These are phyloP conservation scores for Euphydryas editha DNA, from an alignment of 2,888 invertebrate species.

Conservation along the genomic window DNA sequence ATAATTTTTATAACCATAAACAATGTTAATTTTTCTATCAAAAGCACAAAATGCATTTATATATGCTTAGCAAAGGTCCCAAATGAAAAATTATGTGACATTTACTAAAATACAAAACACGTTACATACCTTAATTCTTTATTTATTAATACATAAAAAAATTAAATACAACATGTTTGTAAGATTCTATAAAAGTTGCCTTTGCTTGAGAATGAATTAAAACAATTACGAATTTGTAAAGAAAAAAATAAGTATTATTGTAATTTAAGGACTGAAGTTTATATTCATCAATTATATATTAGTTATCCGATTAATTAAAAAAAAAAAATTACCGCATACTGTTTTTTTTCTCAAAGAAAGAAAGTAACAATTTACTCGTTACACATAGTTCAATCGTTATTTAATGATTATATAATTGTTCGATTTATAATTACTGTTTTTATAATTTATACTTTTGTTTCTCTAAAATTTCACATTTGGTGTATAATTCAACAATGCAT, in stretches of 20 bases:
- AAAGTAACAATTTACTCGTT: too few relatives aligned
- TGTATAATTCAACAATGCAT: too few relatives aligned
- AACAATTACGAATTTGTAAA: constrained; percentile 3
- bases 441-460: too few relatives aligned
- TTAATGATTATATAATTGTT: too few relatives aligned
- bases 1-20: constrained; percentile 3
- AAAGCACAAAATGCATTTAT: constrained; percentile 3
- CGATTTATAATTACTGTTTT: too few relatives aligned
- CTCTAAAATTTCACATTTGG: too few relatives aligned
- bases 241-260: constrained; percentile 9
- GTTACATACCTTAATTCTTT: too few relatives aligned
- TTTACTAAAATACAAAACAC: background rate
- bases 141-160: background rate
- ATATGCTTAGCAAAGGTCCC: background rate
- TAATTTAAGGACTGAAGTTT: constrained; percentile 5
- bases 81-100: background rate
- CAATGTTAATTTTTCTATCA: constrained; percentile 8
- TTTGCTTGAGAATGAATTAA: background rate
- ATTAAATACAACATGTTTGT: background rate
- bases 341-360: too few relatives aligned
- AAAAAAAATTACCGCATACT: background rate
- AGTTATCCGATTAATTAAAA: background rate
- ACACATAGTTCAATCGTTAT: too few relatives aligned
- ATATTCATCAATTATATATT: background rate
- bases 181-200: background rate